A percentile compares a stretch with the other conserved stretches of the same genome.
phyloP scores from a whole-genome alignment of 2,797 vertebrate genomes.

The Crotalus adamanteus region DNA sequence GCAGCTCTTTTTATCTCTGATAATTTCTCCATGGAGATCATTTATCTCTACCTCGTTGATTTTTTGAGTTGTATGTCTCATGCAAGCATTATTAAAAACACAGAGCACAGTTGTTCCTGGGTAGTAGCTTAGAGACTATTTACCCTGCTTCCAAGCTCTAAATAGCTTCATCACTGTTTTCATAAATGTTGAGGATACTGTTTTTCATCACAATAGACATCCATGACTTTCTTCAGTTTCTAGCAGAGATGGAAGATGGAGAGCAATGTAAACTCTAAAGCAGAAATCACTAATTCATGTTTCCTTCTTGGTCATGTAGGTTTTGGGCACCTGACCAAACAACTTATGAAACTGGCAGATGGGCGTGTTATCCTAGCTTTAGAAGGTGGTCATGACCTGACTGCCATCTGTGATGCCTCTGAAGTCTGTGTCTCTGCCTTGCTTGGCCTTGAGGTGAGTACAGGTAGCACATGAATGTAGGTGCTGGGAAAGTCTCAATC shows the following conservation, averaged over 20 bases:
- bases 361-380: slow-evolving; percentile 91
- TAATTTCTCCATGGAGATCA: not conserved
- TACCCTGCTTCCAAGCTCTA: too few relatives aligned
- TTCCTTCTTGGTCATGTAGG: slow-evolving; percentile 69
- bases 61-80: not conserved
- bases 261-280: not conserved
- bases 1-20: not conserved
- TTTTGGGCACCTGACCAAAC: slow-evolving; percentile 92
- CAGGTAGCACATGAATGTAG: not conserved
- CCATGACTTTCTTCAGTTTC: not conserved
- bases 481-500: not conserved
- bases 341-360: slow-evolving; percentile 90
- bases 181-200: not conserved
- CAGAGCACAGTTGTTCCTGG: not conserved
- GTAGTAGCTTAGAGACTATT: not conserved
- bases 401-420: slow-evolving; percentile 91
- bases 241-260: not conserved
- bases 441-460: slow-evolving; percentile 84
- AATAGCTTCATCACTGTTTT: not conserved
- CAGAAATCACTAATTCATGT: not conserved
- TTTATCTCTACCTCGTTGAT: not conserved
- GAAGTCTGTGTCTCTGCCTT: slow-evolving; percentile 89
- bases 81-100: not conserved
- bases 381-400: slow-evolving; percentile 91
- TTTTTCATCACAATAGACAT: not conserved